These are phyloP conservation scores for Mythimna vitellina DNA, from an alignment of 2,888 invertebrate species.

Conservation along the genomic window DNA sequence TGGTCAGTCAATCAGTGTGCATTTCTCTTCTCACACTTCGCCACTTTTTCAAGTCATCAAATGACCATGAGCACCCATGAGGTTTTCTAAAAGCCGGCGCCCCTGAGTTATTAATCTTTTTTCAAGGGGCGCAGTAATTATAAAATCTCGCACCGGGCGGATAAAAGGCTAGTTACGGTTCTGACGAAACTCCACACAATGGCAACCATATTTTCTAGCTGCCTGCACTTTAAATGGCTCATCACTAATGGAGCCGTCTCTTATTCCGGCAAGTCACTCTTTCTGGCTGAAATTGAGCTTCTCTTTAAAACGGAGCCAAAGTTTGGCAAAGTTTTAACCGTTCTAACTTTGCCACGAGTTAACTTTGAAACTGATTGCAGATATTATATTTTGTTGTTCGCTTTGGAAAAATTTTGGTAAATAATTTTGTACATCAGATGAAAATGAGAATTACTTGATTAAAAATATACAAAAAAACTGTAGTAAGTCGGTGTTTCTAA, in stretches of 20 bases:
- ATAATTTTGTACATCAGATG: not conserved
- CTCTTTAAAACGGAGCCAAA: slow-evolving; percentile 28
- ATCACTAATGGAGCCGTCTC: slow-evolving; percentile 36
- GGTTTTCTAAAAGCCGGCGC: too few relatives aligned
- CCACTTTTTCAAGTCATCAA: too few relatives aligned
- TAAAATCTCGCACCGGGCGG: too few relatives aligned
- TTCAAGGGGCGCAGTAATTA: too few relatives aligned
- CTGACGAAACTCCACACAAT: slow-evolving; percentile 24
- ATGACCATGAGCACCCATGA: too few relatives aligned
- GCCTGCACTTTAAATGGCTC: slow-evolving; percentile 23
- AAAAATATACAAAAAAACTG: too few relatives aligned
- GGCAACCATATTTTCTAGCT: slow-evolving; percentile 7
- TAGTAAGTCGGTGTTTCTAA: too few relatives aligned
- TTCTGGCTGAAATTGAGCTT: slow-evolving; percentile 14
- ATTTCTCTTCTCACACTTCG: too few relatives aligned
- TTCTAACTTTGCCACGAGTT: slow-evolving; percentile 29
- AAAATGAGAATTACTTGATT: not conserved
- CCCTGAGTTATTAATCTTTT: too few relatives aligned
- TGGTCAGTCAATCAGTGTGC: too few relatives aligned
- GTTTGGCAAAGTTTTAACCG: slow-evolving; percentile 34
- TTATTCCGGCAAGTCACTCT: slow-evolving; percentile 24
- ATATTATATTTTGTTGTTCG: slow-evolving; percentile 21
- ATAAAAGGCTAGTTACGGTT: too few relatives aligned
- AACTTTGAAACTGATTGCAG: slow-evolving; percentile 24
- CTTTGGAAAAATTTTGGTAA: not conserved